Conservation (phyloP, 2,113 vertebrate species). For the Mirounga angustirostris region DNA sequence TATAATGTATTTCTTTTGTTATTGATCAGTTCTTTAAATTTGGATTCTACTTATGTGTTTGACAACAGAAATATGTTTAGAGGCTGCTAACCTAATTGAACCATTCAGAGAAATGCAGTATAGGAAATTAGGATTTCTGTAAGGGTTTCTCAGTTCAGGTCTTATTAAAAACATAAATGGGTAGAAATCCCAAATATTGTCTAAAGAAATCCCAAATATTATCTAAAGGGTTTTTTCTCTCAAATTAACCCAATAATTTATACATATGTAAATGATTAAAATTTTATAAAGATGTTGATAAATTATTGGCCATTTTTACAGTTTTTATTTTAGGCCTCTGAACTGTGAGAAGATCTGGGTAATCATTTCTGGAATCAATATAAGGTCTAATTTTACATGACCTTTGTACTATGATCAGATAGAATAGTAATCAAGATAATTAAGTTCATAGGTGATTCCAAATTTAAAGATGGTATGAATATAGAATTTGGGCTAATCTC, state of each 20-base stretch:
- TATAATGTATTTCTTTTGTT: neutral
- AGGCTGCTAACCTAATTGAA: neutral
- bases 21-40: conserved; percentile 14
- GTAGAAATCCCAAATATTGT: neutral
- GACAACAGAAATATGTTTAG: neutral
- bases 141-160: neutral
- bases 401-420: conserved; percentile 8
- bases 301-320: conserved; percentile 23
- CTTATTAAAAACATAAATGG: neutral
- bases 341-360: conserved; percentile 21
- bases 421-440: conserved; percentile 22
- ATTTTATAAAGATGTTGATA: neutral
- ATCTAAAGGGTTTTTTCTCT: neutral
- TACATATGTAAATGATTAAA: neutral
- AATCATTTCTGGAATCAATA: conserved; percentile 35
- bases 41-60: conserved; percentile 13
- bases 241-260: neutral
- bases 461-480: conserved; percentile 43
- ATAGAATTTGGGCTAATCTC: neutral
- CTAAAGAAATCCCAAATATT: neutral
- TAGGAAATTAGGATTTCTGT: neutral
- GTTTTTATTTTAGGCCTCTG: neutral
- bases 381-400: conserved; percentile 44
- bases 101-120: neutral
- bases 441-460: conserved; percentile 46